Base-by-base conservation (phyloP, 64 coral and sea anemone species). In the Acropora tenuis region DNA sequence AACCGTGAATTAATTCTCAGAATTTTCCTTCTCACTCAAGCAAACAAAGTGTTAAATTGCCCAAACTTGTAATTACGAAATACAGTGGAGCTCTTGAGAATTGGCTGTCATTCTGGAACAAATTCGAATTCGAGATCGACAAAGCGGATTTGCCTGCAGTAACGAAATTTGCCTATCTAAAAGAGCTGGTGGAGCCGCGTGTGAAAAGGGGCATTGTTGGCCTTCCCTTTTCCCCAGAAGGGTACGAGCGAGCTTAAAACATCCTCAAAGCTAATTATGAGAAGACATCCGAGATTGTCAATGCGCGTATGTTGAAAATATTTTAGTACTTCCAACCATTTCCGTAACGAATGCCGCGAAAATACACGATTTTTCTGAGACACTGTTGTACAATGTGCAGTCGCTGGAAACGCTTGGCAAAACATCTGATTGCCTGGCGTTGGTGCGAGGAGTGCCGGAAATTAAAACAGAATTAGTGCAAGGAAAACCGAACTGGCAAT, bases 371-470 rank as follows among this genome's bases (percentile, higher is more conserved):
- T 89, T 89, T 60, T 78, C 78, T 40, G 58, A 90, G 61, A 90
- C 79, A 15, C 50, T 94, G 8, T 69, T 63, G 6, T 84, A 69
- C 66, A 94, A 94, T 55, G 92, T 94, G 41, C 86, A 87, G 45
- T 79, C 78, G 61, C 47, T 87, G 48, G 76, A 77, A 78, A 94
- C 86, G 2, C 63, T 90, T 50, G 67, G 78, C 9, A 82, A 84
- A 76, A 17, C 57, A 5, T 71, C 45, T 12, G 45, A 91, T 13
- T 67, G 61, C n/a, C 40, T 57, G 20, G 18, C 43, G 6, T 68
- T 73, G 18, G 89, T 83, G 40, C 43, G 77, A 44, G 67, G 53
- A 11, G 44, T 91, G 45, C 44, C 45, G 18, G 89, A 69, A 19
- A 74, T 91, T 58, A 72, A 71, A 73, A 19, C 30, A 8, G 69